Conservation (phyloP, 1,140 invertebrate species). For the Diorhabda elongata region DNA sequence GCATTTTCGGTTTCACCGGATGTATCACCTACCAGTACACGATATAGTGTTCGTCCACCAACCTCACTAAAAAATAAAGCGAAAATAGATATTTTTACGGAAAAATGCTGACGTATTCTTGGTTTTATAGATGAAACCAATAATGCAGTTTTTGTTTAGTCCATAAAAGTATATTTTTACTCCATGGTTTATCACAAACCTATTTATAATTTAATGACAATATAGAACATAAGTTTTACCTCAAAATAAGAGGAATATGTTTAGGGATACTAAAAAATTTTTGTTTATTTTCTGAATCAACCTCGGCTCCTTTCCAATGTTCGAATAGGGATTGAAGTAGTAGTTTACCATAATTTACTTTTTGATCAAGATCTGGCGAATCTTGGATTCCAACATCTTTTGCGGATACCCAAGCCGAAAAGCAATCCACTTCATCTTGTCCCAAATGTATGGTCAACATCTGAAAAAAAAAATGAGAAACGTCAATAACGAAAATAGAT, state of each 20-base stretch:
- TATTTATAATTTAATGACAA: too few relatives aligned
- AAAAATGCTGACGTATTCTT: too few relatives aligned
- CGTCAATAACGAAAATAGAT: conserved; percentile 7
- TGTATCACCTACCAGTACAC: conserved; percentile 87
- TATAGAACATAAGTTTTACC: conserved; percentile 51
- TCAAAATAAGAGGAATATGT: conserved; percentile 96
- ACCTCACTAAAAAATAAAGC: conserved; percentile 69
- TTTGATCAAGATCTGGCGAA: conserved; percentile 78
- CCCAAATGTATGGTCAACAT: conserved; percentile 96
- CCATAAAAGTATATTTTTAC: too few relatives aligned
- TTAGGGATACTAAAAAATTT: conserved; percentile 85
- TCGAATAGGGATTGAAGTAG: conserved; percentile 92
- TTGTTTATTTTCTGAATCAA: conserved; percentile 66
- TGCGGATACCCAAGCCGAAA: conserved; percentile 96
- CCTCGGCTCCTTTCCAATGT: conserved; percentile 81
- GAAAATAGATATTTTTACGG: conserved; percentile 7
- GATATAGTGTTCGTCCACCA: conserved; percentile 87
- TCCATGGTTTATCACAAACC: too few relatives aligned
- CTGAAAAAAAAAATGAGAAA: conserved; percentile 49
- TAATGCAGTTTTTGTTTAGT: too few relatives aligned
- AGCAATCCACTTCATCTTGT: conserved; percentile 96
- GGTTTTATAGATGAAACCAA: too few relatives aligned
- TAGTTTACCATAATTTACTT: conserved; percentile 95
- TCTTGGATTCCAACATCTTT: conserved; percentile 86
- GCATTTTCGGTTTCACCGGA: conserved; percentile 92